Evolutionary conservation across 2,113 vertebrate species (phyloP), one percentile per base, ranked within the genome.

Genomic region (Condylura cristata): DNA sequence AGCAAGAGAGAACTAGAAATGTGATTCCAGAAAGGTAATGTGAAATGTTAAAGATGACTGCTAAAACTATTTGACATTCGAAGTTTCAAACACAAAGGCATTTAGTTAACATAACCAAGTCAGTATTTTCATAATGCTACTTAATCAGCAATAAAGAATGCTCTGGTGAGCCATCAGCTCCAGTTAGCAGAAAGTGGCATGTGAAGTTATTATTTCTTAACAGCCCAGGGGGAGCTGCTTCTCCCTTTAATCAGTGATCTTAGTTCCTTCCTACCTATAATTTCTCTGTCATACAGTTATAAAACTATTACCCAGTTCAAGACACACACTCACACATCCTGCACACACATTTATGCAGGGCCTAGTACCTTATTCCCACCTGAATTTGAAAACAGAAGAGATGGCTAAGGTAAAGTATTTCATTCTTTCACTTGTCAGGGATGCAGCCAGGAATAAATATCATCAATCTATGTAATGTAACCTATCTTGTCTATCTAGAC

Each of bases 71-170:
- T 97, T 97, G 96, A 97, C 96, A 97, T 98, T 97, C 88, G 83
- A 96, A 98, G 95, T 96, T 98, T 97, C 98, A 98, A 98, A 98
- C 97, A 97, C 18, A 61, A 87, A 98, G 91, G 93, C 96, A 97
- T 97, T 98, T 97, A 97, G 98, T 97, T 98, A 98, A 97, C 65
- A 78, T 95, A 98, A 97, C 94, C 93, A 97, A 98, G 98, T 97
- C 96, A 97, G 95, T 98, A 97, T 98, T 98, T 98, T 98, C 97
- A 97, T 97, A 97, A 97, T 92, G 97, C 90, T 97, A 97, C 97
- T 98, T 98, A 97, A 98, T 98, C 97, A 98, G 97, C 96, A 98
- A 96, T 97, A 98, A 98, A 98, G 96, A 97, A 98, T 97, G 97
- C 97, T 98, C 97, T 98, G 93, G 97, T 97, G 97, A 98, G 97